phyloP scores from a whole-genome alignment of 2,797 vertebrate species.

The Cuniculus paca region DNA sequence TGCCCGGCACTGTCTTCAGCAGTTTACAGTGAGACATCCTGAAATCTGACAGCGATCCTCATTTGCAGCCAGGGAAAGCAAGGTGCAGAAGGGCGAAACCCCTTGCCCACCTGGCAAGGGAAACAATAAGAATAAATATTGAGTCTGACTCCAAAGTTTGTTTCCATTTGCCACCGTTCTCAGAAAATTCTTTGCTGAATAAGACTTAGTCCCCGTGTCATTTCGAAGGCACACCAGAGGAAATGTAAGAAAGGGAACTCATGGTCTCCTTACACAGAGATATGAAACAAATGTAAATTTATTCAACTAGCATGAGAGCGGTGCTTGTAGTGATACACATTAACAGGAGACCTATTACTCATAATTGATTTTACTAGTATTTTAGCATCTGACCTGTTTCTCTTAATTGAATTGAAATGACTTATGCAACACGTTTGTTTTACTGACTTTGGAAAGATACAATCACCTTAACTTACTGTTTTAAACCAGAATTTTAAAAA shows the following conservation, averaged over 20 bases:
- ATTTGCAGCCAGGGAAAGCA: not conserved
- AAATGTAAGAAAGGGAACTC: not conserved
- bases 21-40: not conserved
- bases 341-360: slow-evolving; percentile 80
- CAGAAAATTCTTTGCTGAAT: slow-evolving; percentile 38
- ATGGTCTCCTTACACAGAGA: slow-evolving; percentile 11
- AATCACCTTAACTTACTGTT: slow-evolving; percentile 77
- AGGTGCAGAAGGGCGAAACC: not conserved
- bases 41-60: not conserved
- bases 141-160: not conserved
- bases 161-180: not conserved
- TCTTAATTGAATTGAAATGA: slow-evolving; percentile 82
- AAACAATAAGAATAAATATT: not conserved
- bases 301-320: slow-evolving; percentile 72
- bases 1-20: not conserved
- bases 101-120: not conserved
- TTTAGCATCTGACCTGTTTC: slow-evolving; percentile 83
- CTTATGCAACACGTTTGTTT: slow-evolving; percentile 81
- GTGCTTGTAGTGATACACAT: slow-evolving; percentile 21
- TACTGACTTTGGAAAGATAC: slow-evolving; percentile 81
- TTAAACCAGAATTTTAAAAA: slow-evolving; percentile 53
- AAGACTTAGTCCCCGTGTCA: not conserved
- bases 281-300: slow-evolving; percentile 77
- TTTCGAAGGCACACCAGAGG: slow-evolving; percentile 20
- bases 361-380: slow-evolving; percentile 83